Conservation (phyloP, 2,888 invertebrate genomes). For the Papilio elwesi region DNA sequence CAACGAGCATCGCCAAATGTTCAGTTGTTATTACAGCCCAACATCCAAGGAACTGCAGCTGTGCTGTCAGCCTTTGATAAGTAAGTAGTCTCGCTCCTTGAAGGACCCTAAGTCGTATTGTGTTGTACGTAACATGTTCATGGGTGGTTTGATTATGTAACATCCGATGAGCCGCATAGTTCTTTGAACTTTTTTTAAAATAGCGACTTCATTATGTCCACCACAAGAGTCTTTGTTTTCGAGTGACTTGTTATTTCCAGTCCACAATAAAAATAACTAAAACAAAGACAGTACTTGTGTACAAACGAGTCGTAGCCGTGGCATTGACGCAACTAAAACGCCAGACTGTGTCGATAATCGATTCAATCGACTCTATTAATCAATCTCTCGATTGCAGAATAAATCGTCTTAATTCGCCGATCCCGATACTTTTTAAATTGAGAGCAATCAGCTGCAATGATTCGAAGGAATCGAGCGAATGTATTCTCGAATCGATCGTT, state of each 20-base stretch:
- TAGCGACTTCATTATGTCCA: slow-evolving; percentile 5
- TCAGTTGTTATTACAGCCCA: too few species aligned
- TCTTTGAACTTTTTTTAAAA: slow-evolving; percentile 15
- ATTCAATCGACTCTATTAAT: slow-evolving; percentile 36
- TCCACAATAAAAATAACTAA: slow-evolving; percentile 2
- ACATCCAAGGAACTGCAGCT: too few species aligned
- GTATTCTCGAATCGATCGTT: slow-evolving; percentile 48
- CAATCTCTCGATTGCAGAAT: slow-evolving; percentile 24
- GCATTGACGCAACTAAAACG: slow-evolving; percentile 13
- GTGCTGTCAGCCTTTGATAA: too few species aligned
- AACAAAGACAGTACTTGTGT: not conserved
- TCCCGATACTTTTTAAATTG: slow-evolving; percentile 40
- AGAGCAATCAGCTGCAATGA: slow-evolving; percentile 47
- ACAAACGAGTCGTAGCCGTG: slow-evolving; percentile 1
- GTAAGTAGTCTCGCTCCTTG: too few species aligned
- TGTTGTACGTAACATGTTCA: not conserved
- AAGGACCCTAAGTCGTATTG: not conserved
- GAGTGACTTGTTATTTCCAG: slow-evolving; percentile 6
- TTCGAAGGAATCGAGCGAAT: slow-evolving; percentile 41
- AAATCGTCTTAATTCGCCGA: slow-evolving; percentile 34
- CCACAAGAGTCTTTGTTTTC: slow-evolving; percentile 6
- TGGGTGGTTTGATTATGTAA: slow-evolving; percentile 1
- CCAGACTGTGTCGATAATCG: slow-evolving; percentile 31
- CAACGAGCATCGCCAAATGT: too few species aligned
- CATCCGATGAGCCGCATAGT: not conserved